Conservation (phyloP, 2,797 vertebrate genomes). For the Rhyacichthys aspro region DNA sequence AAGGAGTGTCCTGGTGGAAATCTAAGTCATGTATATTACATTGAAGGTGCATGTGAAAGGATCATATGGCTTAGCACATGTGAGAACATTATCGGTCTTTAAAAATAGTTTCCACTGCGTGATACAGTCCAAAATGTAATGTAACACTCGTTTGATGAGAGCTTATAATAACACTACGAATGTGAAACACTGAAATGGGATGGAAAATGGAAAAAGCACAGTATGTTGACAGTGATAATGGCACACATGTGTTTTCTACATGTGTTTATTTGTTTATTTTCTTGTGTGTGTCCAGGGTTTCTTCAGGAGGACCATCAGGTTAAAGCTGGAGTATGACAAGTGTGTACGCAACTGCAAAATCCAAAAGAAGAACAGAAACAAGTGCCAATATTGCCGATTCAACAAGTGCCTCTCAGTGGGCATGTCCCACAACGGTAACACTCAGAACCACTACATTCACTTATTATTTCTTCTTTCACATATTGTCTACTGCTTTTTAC, state of each 20-base stretch:
- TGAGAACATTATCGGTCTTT: constrained; percentile 7
- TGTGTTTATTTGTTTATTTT: background rate
- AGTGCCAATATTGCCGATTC: constrained; percentile 96
- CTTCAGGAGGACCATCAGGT: constrained; percentile 92
- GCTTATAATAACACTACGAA: background rate
- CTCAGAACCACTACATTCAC: background rate
- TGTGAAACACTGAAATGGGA: no score
- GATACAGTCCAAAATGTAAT: background rate
- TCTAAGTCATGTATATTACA: constrained; percentile 13
- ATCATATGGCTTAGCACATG: constrained; percentile 19
- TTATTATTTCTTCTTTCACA: no score
- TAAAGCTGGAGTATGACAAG: constrained; percentile 90
- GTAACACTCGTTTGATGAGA: background rate
- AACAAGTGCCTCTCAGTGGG: constrained; percentile 95
- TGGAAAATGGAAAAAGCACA: no score
- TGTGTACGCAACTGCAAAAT: constrained; percentile 93
- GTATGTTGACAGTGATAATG: no score
- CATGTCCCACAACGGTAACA: constrained; percentile 97
- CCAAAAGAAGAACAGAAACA: constrained; percentile 96
- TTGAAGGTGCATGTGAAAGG: constrained; percentile 8
- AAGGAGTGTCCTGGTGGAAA: constrained; percentile 15
- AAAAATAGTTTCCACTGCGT: constrained; percentile 12
- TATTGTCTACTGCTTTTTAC: no score
- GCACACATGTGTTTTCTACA: background rate
- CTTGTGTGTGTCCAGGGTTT: constrained; percentile 83